These are phyloP conservation scores for Camponotus floridanus DNA, from an alignment of 1,140 invertebrate genomes.

Conservation along the genomic window DNA sequence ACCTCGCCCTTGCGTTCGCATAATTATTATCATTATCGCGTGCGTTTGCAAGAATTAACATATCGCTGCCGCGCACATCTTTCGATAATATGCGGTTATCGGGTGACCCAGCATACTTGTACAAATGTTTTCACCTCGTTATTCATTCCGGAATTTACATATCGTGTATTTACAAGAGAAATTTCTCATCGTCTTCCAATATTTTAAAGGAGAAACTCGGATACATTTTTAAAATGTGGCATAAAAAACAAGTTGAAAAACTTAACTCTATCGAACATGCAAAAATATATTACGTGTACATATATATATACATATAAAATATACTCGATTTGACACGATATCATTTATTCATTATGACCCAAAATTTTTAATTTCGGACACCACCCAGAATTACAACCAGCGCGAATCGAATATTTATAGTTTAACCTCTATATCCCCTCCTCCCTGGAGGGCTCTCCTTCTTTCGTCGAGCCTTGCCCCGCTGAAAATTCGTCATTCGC, in stretches of 20 bases:
- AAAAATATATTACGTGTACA: slow-evolving; percentile 3
- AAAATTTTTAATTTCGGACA: not conserved
- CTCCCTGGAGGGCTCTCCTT: not conserved
- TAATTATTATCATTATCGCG: slow-evolving; percentile 30
- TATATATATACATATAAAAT: not conserved
- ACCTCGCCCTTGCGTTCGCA: slow-evolving; percentile 12
- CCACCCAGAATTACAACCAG: not conserved
- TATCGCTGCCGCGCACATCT: slow-evolving; percentile 44
- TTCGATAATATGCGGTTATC: slow-evolving; percentile 47
- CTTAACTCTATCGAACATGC: not conserved
- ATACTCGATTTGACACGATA: not conserved
- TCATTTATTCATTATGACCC: slow-evolving; percentile 16
- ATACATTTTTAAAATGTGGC: not conserved
- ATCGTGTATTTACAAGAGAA: not conserved
- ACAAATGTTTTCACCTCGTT: slow-evolving; percentile 49
- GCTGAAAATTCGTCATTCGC: not conserved
- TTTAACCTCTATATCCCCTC: not conserved
- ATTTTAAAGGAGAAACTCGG: slow-evolving; percentile 1
- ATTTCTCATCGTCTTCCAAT: not conserved
- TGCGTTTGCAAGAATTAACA: slow-evolving; percentile 51
- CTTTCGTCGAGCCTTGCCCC: too few relatives aligned
- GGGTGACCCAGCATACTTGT: slow-evolving; percentile 32
- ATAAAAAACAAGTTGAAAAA: not conserved
- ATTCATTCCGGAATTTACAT: slow-evolving; percentile 38
- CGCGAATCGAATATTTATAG: slow-evolving; percentile 44